Base-by-base conservation (phyloP, 2,113 vertebrate species). In the Thermophis baileyi region DNA sequence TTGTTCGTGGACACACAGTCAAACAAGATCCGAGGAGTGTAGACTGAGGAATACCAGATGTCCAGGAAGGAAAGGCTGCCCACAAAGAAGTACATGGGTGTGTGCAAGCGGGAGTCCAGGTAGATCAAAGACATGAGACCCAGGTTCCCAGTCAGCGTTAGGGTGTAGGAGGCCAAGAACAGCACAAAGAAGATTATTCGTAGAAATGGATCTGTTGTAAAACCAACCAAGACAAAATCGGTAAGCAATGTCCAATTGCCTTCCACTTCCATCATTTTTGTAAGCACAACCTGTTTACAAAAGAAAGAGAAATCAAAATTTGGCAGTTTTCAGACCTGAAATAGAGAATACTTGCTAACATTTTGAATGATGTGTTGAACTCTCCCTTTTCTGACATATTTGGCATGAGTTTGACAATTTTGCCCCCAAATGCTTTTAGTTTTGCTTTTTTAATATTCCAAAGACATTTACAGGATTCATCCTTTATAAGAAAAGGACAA, bases 31-130 rank as follows among this genome's bases (percentile, higher is more conserved):
- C 96, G 46, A 40, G 95, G 96, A 7, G 85, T 49, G 54, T 94
- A 96, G 47, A 96, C 93, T 12, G 94, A 94, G 3, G 95, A 94
- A 69, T 94, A 97, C 94, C 95, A 96, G 54, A 96, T 35, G 87
- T 95, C 95, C 90, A 97, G 35, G 44, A 96, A 94, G 0, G 95
- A 96, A 16, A 96, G 87, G 1, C 90, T 96, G 6, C 96, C 96
- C 47, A 91, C 96, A 93, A 96, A 96, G 89, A 96, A 96, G 63
- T 96, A 95, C 96, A 94, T 97, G 90, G 95, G 93, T 2, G 90
- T 95, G 53, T 96, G 93, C 35, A 96, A 89, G 1, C 1, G 6
- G 6, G 91, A 94, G 11, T 96, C 95, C 49, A 22, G 30, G 92
- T 89, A 96, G 40, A 96, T 96, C 51, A 96, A 27, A 5, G 53